Evolutionary conservation across 2,113 vertebrate species (phyloP).

Genomic region (Labeo rohita): DNA sequence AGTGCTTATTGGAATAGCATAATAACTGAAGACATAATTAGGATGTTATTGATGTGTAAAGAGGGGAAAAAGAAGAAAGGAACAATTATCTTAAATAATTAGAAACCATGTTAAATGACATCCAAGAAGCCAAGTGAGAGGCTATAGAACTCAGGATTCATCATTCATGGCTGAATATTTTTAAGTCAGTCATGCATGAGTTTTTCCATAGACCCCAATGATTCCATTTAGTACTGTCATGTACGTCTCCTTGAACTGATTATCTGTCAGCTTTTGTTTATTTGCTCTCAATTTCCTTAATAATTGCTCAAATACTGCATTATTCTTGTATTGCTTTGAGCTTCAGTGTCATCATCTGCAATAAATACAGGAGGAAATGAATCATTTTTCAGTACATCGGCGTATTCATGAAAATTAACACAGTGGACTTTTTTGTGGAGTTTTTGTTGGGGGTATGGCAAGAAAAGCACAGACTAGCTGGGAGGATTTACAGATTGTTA

Average conservation of each 20-base stretch:
- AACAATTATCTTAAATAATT: conserved; percentile 44
- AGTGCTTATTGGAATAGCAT: conserved; percentile 58
- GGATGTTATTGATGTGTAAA: conserved; percentile 61
- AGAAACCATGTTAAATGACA: conserved; percentile 32
- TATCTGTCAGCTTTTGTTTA: conserved; percentile 1
- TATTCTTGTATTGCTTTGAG: not conserved
- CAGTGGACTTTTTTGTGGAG: not conserved
- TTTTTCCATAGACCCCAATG: not conserved
- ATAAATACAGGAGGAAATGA: not conserved
- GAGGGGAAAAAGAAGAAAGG: not conserved
- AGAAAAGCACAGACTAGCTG: not conserved
- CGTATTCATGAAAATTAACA: not conserved
- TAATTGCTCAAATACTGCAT: not conserved
- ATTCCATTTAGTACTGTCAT: not conserved
- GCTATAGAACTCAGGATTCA: conserved; percentile 3
- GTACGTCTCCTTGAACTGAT: conserved; percentile 1
- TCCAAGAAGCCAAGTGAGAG: conserved; percentile 26
- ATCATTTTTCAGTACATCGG: not conserved
- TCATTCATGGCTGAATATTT: conserved; percentile 6
- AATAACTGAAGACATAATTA: conserved; percentile 63
- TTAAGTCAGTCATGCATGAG: not conserved
- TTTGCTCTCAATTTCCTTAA: not conserved
- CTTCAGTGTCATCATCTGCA: not conserved
- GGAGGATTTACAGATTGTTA: conserved; percentile 31
- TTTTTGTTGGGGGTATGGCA: not conserved